Conservation (phyloP, 2,888 invertebrate genomes). For the Exephanes ischioxanthus region DNA sequence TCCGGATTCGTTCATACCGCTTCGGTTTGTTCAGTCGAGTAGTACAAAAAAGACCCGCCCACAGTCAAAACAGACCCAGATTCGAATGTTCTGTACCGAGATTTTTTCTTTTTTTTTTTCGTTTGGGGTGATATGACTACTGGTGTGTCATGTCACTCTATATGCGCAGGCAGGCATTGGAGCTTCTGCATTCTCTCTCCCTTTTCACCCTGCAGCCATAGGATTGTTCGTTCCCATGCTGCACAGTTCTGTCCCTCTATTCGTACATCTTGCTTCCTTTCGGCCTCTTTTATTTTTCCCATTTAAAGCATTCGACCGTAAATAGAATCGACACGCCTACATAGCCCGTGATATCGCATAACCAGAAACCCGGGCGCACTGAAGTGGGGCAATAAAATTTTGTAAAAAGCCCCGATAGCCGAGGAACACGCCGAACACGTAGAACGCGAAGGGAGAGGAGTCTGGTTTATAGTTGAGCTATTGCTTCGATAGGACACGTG, state of each 20-base stretch:
- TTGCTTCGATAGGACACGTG: constrained; percentile 6
- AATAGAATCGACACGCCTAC: constrained; percentile 70
- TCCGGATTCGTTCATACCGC: too few relatives aligned
- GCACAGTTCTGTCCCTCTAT: neutral
- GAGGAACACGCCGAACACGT: constrained; percentile 25
- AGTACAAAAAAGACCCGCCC: too few relatives aligned
- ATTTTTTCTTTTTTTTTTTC: constrained; percentile 34
- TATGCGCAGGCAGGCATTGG: constrained; percentile 65
- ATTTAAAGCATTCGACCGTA: constrained; percentile 65
- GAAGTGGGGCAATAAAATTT: constrained; percentile 68
- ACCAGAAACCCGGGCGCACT: constrained; percentile 48
- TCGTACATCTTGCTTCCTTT: constrained; percentile 7
- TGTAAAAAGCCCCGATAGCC: constrained; percentile 65
- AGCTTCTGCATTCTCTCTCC: constrained; percentile 21
- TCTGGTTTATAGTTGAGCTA: constrained; percentile 45
- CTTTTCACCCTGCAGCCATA: constrained; percentile 18
- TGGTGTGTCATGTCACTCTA: constrained; percentile 58
- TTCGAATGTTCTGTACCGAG: neutral
- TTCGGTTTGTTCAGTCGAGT: too few relatives aligned
- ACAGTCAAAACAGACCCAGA: too few relatives aligned
- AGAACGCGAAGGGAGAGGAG: constrained; percentile 30
- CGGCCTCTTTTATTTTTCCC: constrained; percentile 32
- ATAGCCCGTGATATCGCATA: constrained; percentile 64
- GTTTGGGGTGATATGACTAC: constrained; percentile 1
- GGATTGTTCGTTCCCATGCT: neutral